phyloP scores from a whole-genome alignment of 1,140 invertebrate species.

The Trypoxylus dichotomus region DNA sequence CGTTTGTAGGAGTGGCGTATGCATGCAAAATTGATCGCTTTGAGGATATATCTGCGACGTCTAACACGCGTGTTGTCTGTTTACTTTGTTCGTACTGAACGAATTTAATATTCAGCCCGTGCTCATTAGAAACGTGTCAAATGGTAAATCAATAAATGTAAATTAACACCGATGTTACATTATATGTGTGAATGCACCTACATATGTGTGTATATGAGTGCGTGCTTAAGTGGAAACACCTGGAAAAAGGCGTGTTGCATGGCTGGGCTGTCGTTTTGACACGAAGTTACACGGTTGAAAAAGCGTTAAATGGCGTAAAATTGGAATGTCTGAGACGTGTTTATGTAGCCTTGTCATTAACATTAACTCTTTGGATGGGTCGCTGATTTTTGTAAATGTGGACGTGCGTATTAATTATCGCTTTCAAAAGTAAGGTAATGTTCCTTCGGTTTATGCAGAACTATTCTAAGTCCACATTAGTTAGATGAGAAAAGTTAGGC shows the following conservation, averaged over 20 bases:
- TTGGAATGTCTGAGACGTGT: neutral
- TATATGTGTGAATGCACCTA: neutral
- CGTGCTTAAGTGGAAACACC: neutral
- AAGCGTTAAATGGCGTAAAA: neutral
- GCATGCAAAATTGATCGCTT: neutral
- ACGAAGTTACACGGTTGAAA: neutral
- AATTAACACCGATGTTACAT: neutral
- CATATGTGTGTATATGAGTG: neutral
- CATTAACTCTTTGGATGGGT: no score
- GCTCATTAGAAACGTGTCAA: conserved; percentile 16
- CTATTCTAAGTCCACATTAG: no score
- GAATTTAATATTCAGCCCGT: neutral
- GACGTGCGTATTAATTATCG: no score
- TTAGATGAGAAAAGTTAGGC: no score
- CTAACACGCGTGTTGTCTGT: neutral
- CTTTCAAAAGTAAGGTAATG: no score
- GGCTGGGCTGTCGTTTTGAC: neutral
- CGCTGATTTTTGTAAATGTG: no score
- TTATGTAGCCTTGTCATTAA: no score
- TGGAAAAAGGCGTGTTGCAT: neutral
- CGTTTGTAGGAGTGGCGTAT: neutral
- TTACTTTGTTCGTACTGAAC: neutral
- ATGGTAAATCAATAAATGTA: conserved; percentile 25
- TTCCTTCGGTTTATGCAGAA: no score
- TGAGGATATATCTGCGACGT: neutral